Evolutionary conservation across 2,888 invertebrate genomes (phyloP), one percentile per base, ranked within the genome.

Genomic region (Lepidochitona cinerea): DNA sequence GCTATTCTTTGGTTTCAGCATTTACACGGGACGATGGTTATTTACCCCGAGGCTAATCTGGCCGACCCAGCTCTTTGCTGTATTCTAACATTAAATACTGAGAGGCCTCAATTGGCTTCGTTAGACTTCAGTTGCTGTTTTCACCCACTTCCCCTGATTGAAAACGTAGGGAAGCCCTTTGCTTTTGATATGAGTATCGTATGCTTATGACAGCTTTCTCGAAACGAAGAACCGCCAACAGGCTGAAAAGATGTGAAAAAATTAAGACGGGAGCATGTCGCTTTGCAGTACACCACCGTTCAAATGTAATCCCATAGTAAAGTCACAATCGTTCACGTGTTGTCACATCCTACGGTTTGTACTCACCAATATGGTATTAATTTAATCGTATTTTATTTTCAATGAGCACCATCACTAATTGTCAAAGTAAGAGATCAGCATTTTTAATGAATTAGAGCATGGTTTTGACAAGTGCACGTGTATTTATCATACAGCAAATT

Each of bases 71-170:
- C n/a, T n/a, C n/a, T n/a, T n/a, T n/a, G n/a, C n/a, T n/a, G n/a
- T n/a, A n/a, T n/a, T 41, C 41, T 41, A 41, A 41, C 41, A 9
- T 41, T 12, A 9, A 41, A 41, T n/a, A n/a, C n/a, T n/a, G n/a
- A n/a, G n/a, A n/a, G n/a, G n/a, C n/a, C 49, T 7, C 49, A 59
- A 59, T 59, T 59, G 32, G 59, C 59, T 59, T 59, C 59, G 59
- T 59, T 59, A 59, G 29, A 59, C 23, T 14, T 23, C 12, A 29
- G 59, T 59, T 59, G 32, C 32, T 32, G 59, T 59, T 59, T 59
- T 59, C 23, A 49, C 18, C n/a, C n/a, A 49, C 49, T 18, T 49
- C 23, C 7, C 49, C 7, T 49, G 49, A 49, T 49, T 49, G 49
- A 49, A 49, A 49, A 59, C 59, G 59, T 26, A 23, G 26, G 32